These are phyloP conservation scores for Megalonaias nervosa DNA, from an alignment of 1,140 invertebrate species.

Conservation along the genomic window DNA sequence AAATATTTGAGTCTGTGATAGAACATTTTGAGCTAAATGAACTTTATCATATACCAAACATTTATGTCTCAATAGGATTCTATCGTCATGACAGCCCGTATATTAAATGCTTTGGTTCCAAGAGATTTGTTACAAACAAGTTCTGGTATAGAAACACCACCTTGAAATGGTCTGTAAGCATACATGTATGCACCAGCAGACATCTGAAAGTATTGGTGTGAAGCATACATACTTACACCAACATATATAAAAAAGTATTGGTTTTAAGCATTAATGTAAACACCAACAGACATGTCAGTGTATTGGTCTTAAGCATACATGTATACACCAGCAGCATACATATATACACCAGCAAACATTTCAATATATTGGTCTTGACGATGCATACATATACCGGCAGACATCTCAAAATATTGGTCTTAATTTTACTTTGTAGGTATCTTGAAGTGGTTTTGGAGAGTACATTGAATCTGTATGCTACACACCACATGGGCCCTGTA, in stretches of 20 bases:
- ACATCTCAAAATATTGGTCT: neutral
- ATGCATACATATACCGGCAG: too few species aligned
- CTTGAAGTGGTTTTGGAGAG: constrained; percentile 66
- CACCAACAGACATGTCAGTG: neutral
- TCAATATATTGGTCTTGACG: neutral
- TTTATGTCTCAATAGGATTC: too few species aligned
- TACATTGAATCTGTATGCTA: constrained; percentile 62
- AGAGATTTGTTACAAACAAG: too few species aligned
- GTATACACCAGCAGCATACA: neutral
- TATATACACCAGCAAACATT: neutral
- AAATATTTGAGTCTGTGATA: too few species aligned
- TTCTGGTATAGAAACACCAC: too few species aligned
- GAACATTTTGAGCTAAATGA: too few species aligned
- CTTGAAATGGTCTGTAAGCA: neutral
- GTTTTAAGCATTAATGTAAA: neutral
- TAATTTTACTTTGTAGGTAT: constrained; percentile 50
- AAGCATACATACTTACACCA: neutral
- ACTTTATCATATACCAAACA: too few species aligned
- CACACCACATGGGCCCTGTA: constrained; percentile 37
- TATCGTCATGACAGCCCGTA: too few species aligned
- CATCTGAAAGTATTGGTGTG: neutral
- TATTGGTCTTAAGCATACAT: neutral
- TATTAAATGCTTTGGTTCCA: too few species aligned
- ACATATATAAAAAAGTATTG: neutral
- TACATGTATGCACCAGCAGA: neutral